Conservation (phyloP, 2,113 vertebrate genomes). For the Hypomesus transpacificus region DNA sequence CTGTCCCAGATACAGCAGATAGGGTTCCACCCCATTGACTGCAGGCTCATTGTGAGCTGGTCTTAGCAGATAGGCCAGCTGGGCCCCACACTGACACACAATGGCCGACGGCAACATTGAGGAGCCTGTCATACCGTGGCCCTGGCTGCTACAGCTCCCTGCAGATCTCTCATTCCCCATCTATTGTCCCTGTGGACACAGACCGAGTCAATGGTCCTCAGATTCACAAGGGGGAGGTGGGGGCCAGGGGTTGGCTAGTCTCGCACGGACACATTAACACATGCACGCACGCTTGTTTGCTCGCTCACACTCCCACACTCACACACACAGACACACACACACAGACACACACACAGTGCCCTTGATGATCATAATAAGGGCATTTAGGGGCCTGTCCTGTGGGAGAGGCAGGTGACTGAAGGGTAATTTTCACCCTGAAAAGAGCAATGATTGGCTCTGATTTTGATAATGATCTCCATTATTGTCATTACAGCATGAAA, state of each 20-base stretch:
- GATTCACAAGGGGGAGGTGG: conserved; percentile 38
- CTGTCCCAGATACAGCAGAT: conserved; percentile 63
- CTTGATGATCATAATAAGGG: conserved; percentile 72
- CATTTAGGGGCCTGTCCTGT: conserved; percentile 65
- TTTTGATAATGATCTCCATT: conserved; percentile 72
- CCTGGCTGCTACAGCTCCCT: conserved; percentile 54
- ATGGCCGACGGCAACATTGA: conserved; percentile 59
- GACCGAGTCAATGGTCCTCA: conserved; percentile 51
- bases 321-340: conserved; percentile 17
- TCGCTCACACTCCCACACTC: conserved; percentile 14
- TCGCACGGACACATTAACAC: conserved; percentile 7
- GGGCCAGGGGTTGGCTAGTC: conserved; percentile 48
- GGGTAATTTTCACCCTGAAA: conserved; percentile 72
- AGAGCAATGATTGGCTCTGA: conserved; percentile 71
- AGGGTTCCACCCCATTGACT: conserved; percentile 70
- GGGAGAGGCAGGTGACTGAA: conserved; percentile 69
- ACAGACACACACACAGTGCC: conserved; percentile 43
- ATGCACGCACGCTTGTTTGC: conserved; percentile 14
- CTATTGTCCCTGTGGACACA: conserved; percentile 57
- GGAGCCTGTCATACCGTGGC: conserved; percentile 47
- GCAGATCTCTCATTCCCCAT: conserved; percentile 50
- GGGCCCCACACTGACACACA: conserved; percentile 66
- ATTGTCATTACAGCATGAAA: conserved; percentile 65
- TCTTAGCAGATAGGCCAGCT: conserved; percentile 72
- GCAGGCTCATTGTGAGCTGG: conserved; percentile 67